Percentiles rank a stretch among this genome's conserved stretches.
phyloP scores from a whole-genome alignment of 2,888 invertebrate species.

The Copidosoma aretas region DNA sequence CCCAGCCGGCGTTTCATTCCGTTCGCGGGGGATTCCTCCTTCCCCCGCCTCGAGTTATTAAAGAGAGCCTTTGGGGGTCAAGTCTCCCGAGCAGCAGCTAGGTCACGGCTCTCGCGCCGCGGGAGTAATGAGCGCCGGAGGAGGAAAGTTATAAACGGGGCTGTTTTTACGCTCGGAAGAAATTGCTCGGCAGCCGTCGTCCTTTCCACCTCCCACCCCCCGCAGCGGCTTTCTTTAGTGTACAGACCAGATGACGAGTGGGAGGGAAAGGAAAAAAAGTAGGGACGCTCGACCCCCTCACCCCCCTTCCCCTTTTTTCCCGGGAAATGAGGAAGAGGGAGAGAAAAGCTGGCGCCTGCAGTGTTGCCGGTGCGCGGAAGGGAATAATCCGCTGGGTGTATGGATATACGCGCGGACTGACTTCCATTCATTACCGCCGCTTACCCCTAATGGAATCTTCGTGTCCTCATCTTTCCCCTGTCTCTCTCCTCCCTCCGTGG shows the following conservation, averaged over 20 bases:
- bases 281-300: not conserved
- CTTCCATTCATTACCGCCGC: constrained; percentile 60
- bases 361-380: constrained; percentile 13
- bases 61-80: constrained; percentile 60
- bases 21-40: constrained; percentile 36
- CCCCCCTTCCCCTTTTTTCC: not conserved
- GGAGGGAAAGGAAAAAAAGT: not conserved
- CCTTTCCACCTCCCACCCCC: constrained; percentile 19
- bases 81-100: constrained; percentile 54
- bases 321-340: constrained; percentile 34
- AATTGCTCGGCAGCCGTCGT: constrained; percentile 50
- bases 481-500: constrained; percentile 42
- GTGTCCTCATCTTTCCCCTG: constrained; percentile 57
- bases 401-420: constrained; percentile 45
- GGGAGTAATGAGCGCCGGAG: constrained; percentile 56
- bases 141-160: constrained; percentile 60
- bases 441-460: constrained; percentile 61
- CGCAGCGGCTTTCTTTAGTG: constrained; percentile 39
- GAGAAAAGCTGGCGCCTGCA: not conserved
- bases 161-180: constrained; percentile 56
- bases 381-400: constrained; percentile 24
- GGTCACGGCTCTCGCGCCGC: constrained; percentile 57
- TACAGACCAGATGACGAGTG: not conserved
- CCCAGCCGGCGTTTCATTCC: not conserved
- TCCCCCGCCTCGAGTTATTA: constrained; percentile 55